Base-by-base conservation (phyloP, 2,888 invertebrate genomes). In the Elysia crispata region DNA sequence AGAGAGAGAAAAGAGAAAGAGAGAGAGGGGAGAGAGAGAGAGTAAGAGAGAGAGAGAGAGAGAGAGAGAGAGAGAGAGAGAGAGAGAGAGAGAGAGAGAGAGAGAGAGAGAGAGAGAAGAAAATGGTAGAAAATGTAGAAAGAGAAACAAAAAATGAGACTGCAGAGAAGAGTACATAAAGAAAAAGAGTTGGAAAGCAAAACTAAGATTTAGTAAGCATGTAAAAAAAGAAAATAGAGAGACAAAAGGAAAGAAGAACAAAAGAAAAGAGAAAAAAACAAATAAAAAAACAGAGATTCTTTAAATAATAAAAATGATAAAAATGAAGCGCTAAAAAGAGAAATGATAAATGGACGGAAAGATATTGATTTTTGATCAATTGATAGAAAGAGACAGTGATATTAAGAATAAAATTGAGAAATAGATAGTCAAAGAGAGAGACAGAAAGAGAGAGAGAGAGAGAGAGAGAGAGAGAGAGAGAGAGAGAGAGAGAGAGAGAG, bases 401-500 rank as follows among this genome's bases (percentile, higher is more conserved):
- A 41, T 3, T 6, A 41, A 3, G 11, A 41, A 41, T 6, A 11
- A 41, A 41, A 30, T 3, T 3, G 67, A 6, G 60, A 70, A n/a
- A 70, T 18, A 70, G 11, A 70, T 18, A 70, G 5, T 31, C 31
- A 70, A 5, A 70, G 70, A 70, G 41, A 70, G 41, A 70, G 31
- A 69, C n/a, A 69, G 31, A 31, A 31, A 70, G 41, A 70, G 70
- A 70, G 41, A 70, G 31, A 70, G 41, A 33, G n/a, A 70, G 33
- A 70, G 1, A 70, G 18, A 70, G 1, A 41, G 33, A 70, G 5
- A 41, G 6, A 70, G n/a, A 70, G 70, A 70, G 33, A 70, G 33
- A 70, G 33, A 70, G n/a, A 70, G 8, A 70, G 5, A 41, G 1
- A 41, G 41, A 70, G 70, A 75, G 60, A 75, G 75, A 75, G 60